phyloP scores from a whole-genome alignment of 2,888 invertebrate genomes.

The Dynastes maya region DNA sequence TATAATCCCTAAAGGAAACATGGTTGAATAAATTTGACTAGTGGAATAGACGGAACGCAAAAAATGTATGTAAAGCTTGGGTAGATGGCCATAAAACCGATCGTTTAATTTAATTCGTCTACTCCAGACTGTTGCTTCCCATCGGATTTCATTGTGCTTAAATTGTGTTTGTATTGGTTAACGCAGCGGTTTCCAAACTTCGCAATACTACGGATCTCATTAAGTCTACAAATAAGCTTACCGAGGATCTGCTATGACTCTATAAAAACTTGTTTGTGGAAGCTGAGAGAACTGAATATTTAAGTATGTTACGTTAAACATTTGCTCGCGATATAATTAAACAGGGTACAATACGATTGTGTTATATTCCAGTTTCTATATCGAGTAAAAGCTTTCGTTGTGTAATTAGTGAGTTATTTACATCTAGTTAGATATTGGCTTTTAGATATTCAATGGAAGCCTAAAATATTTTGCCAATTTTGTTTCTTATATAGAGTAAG shows the following conservation, averaged over 20 bases:
- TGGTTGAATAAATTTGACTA: too few species aligned
- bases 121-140: conserved; percentile 24
- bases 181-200: conserved; percentile 32
- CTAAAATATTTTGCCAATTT: too few species aligned
- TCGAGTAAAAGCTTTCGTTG: too few species aligned
- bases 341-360: background rate
- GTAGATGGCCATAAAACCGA: conserved; percentile 7
- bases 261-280: conserved; percentile 24
- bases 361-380: too few species aligned
- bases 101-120: conserved; percentile 23
- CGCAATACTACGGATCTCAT: conserved; percentile 40
- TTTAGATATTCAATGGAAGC: too few species aligned
- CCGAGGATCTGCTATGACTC: conserved; percentile 15
- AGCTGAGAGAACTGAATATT: conserved; percentile 13
- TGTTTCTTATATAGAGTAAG: too few species aligned
- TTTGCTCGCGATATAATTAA: conserved; percentile 9
- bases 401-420: too few species aligned
- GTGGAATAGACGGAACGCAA: too few species aligned
- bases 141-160: conserved; percentile 22
- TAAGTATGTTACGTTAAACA: background rate
- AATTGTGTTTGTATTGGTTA: conserved; percentile 35
- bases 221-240: conserved; percentile 44
- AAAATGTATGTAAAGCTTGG: too few species aligned
- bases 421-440: too few species aligned
- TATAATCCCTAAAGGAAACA: too few species aligned